A percentile compares a stretch with the other conserved stretches of the same genome.
phyloP scores from a whole-genome alignment of 2,113 vertebrate genomes.

The Osmerus eperlanus region DNA sequence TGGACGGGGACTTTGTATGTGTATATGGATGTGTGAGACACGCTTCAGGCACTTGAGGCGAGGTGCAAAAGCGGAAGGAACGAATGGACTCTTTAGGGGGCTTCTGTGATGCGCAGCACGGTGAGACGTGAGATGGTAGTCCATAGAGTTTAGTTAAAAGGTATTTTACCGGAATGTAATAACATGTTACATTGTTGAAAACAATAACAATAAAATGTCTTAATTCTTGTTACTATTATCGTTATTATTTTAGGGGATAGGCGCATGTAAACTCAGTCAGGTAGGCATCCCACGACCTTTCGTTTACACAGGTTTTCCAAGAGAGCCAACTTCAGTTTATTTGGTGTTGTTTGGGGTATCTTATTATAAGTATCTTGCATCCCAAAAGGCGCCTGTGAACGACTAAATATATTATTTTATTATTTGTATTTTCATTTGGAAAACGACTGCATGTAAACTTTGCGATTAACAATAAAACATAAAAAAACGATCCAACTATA shows the following conservation, averaged over 20 bases:
- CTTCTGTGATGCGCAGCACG: slow-evolving; percentile 37
- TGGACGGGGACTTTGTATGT: slow-evolving; percentile 25
- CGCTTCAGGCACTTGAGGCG: slow-evolving; percentile 64
- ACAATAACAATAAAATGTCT: slow-evolving; percentile 76
- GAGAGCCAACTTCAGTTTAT: slow-evolving; percentile 62
- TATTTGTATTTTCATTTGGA: slow-evolving; percentile 69
- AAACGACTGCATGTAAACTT: slow-evolving; percentile 77
- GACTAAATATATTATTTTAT: slow-evolving; percentile 62
- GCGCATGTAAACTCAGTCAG: slow-evolving; percentile 47
- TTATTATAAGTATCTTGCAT: slow-evolving; percentile 66
- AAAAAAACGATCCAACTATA: slow-evolving; percentile 68
- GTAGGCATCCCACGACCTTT: slow-evolving; percentile 44
- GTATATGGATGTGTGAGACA: slow-evolving; percentile 41
- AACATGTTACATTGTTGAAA: slow-evolving; percentile 66
- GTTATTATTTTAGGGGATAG: slow-evolving; percentile 63
- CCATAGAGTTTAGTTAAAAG: slow-evolving; percentile 43
- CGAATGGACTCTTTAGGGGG: slow-evolving; percentile 46
- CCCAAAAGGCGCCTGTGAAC: slow-evolving; percentile 44
- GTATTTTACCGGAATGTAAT: slow-evolving; percentile 66
- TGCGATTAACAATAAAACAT: slow-evolving; percentile 71
- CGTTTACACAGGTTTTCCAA: slow-evolving; percentile 66
- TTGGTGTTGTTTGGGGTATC: slow-evolving; percentile 46
- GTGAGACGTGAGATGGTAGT: slow-evolving; percentile 55
- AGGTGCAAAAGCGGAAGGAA: slow-evolving; percentile 47
- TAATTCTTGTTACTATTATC: slow-evolving; percentile 70